These are phyloP conservation scores for Tortrix viridana DNA, from an alignment of 2,888 invertebrate species.

Conservation along the genomic window DNA sequence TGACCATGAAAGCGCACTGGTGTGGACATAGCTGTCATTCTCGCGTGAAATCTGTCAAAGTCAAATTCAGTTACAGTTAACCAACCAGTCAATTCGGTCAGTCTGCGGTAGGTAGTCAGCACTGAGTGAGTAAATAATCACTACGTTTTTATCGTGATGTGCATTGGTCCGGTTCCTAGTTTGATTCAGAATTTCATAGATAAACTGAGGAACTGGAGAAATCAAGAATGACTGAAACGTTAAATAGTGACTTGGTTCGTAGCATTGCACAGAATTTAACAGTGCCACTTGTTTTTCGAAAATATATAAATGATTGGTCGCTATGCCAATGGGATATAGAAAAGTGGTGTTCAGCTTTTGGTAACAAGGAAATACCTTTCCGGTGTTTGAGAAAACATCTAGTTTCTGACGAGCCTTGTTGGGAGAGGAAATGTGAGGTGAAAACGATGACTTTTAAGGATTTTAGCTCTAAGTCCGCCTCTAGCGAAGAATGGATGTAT, in stretches of 20 bases:
- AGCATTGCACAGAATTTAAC: constrained; percentile 56
- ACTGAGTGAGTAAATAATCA: no score
- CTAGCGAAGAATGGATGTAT: constrained; percentile 88
- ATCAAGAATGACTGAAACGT: constrained; percentile 53
- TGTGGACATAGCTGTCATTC: no score
- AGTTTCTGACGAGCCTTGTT: constrained; percentile 86
- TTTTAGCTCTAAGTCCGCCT: constrained; percentile 78
- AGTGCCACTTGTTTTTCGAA: constrained; percentile 81
- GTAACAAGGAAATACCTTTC: constrained; percentile 83
- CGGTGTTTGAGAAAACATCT: constrained; percentile 72
- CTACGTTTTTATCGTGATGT: no score
- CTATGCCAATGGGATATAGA: constrained; percentile 84
- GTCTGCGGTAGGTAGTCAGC: no score
- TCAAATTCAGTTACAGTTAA: no score
- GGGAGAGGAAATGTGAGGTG: constrained; percentile 89
- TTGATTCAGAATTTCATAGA: no score
- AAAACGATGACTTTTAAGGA: constrained; percentile 85
- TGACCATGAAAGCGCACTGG: no score
- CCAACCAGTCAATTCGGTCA: no score
- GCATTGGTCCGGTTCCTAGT: no score
- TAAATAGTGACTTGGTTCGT: constrained; percentile 59
- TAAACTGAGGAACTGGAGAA: no score
- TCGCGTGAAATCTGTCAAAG: no score
- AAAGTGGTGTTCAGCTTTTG: constrained; percentile 85
- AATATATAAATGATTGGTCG: constrained; percentile 82